phyloP scores from a whole-genome alignment of 2,888 invertebrate genomes.

The Metopia argyrocephala region DNA sequence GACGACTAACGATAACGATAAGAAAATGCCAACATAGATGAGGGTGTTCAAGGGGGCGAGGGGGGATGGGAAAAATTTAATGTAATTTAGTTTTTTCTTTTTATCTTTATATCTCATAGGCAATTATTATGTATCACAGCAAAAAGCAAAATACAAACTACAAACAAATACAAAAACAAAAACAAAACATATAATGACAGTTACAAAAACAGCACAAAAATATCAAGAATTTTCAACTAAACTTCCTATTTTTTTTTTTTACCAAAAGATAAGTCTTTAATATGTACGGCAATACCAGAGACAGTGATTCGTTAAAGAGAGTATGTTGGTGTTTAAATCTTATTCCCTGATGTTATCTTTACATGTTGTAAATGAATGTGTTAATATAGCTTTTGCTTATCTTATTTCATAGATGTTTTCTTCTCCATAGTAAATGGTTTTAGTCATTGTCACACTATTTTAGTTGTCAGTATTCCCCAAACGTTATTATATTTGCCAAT shows the following conservation, averaged over 20 bases:
- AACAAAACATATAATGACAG: neutral
- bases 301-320: neutral
- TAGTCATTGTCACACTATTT: slow-evolving; percentile 55
- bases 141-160: neutral
- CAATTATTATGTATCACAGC: slow-evolving; percentile 61
- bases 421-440: neutral
- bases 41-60: neutral
- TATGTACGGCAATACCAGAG: neutral
- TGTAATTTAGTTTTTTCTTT: slow-evolving; percentile 64
- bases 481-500: slow-evolving; percentile 42
- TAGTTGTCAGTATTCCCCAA: slow-evolving; percentile 42
- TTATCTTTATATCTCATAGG: slow-evolving; percentile 62
- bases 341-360: slow-evolving; percentile 60
- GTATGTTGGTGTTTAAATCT: slow-evolving; percentile 23
- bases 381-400: neutral
- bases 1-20: neutral
- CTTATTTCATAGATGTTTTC: neutral
- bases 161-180: neutral
- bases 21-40: neutral
- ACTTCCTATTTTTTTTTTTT: neutral
- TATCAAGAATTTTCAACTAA: slow-evolving; percentile 22
- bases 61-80: slow-evolving; percentile 36
- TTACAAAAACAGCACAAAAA: slow-evolving; percentile 10
- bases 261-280: neutral
- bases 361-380: slow-evolving; percentile 28